Base-by-base conservation (phyloP, 2,888 invertebrate species). In the Colostygia pectinataria region DNA sequence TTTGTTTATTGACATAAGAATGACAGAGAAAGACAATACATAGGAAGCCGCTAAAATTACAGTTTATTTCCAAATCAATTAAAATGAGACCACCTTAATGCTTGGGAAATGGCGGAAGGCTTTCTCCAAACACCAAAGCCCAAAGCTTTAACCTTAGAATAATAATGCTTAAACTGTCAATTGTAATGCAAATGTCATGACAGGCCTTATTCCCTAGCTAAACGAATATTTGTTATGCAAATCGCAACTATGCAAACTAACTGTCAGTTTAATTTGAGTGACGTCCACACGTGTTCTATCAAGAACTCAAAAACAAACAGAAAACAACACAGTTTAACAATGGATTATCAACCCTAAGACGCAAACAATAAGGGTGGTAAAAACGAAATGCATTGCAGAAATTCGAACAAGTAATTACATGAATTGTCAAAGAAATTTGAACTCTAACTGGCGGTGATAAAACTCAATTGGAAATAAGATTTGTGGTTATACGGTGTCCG, bases 381-480 rank as follows among this genome's bases (percentile, higher is more conserved):
- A 32, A 32, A 9, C n/a, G 1, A n/a, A 7, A 24, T 2, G 34
- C 15, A 9, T 4, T 6, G 10, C 8, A n/a, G 29, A 20, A 34
- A 37, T 18, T 27, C 29, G 4, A 8, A 6, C 31, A 28, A 40
- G 46, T 39, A 50, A 44, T 44, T 31, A 36, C 33, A n/a, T 23
- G 24, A 40, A 59, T 49, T 48, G 48, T 38, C 51, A 55, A 53
- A 54, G 43, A 43, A 58, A 54, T 58, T 61, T 49, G 37, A 44
- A 61, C 60, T 40, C 12, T 56, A 55, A 56, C 29, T 7, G 44
- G 28, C 24, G 18, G 46, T 38, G 38, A 42, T 52, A 52, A 52
- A 52, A 52, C 51, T 38, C 31, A 45, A 45, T 56, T 46, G 54
- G 50, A 50, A 56, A 52, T 46, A 53, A 52, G 57, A 57, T 59